Evolutionary conservation across 2,797 vertebrate genomes (phyloP).

Genomic region (Sebastes hubbsi): DNA sequence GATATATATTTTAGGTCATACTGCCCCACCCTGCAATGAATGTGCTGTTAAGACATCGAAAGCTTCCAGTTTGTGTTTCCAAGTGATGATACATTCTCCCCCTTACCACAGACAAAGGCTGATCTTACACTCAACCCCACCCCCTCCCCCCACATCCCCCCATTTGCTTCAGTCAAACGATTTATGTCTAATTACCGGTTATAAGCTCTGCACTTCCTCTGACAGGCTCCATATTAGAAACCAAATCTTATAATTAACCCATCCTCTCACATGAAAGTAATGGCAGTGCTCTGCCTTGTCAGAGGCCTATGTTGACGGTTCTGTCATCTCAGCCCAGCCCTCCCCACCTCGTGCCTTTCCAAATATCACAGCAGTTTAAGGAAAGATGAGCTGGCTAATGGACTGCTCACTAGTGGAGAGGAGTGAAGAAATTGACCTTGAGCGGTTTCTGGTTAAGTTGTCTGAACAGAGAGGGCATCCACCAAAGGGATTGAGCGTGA

Average conservation of each 20-base stretch:
- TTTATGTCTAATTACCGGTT: slow-evolving; percentile 83
- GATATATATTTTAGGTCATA: not conserved
- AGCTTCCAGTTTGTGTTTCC: slow-evolving; percentile 24
- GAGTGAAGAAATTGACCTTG: slow-evolving; percentile 60
- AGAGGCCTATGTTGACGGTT: slow-evolving; percentile 75
- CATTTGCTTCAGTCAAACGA: slow-evolving; percentile 74
- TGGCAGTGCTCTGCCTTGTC: slow-evolving; percentile 75
- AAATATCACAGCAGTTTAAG: slow-evolving; percentile 56
- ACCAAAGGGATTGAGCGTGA: not conserved
- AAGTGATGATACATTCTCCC: slow-evolving; percentile 21
- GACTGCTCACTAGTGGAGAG: slow-evolving; percentile 48
- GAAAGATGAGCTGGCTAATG: slow-evolving; percentile 74
- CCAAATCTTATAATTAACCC: slow-evolving; percentile 86
- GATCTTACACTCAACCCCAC: slow-evolving; percentile 52
- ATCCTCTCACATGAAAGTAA: slow-evolving; percentile 80
- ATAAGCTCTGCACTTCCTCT: slow-evolving; percentile 72
- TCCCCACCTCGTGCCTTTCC: slow-evolving; percentile 26
- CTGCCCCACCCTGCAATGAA: not conserved
- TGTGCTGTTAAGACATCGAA: not conserved
- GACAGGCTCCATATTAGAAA: slow-evolving; percentile 81
- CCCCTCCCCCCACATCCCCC: slow-evolving; percentile 49
- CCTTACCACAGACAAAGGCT: slow-evolving; percentile 45
- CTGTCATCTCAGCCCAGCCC: slow-evolving; percentile 74
- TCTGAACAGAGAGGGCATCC: slow-evolving; percentile 2
- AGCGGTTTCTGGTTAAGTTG: slow-evolving; percentile 34